Percentiles rank a stretch among this genome's conserved stretches.
phyloP scores from a whole-genome alignment of 2,888 invertebrate species.

The Scelioninae gen. 1 region DNA sequence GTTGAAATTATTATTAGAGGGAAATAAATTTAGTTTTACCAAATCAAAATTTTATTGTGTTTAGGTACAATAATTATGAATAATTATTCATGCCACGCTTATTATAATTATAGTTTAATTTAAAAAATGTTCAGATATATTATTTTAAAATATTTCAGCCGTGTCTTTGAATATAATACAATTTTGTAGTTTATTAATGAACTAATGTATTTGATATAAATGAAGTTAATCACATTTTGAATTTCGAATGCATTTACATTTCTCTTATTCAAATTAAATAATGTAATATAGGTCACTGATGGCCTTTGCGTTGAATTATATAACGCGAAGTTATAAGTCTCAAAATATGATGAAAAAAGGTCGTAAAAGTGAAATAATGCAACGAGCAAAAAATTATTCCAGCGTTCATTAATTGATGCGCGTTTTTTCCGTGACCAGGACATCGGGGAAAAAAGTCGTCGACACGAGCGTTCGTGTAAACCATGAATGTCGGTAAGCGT shows the following conservation, averaged over 20 bases:
- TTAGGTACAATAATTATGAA: too few species aligned
- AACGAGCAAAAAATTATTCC: constrained; percentile 22
- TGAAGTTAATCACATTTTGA: not conserved
- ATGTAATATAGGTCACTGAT: not conserved
- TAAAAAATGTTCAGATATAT: too few species aligned
- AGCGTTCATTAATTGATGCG: constrained; percentile 30
- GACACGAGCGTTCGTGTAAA: constrained; percentile 31
- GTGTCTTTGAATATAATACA: constrained; percentile 13
- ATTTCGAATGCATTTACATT: constrained; percentile 33
- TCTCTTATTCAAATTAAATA: constrained; percentile 31
- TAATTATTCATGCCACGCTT: too few species aligned
- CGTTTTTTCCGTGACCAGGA: constrained; percentile 13
- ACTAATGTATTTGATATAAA: constrained; percentile 19
- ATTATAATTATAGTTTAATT: too few species aligned
- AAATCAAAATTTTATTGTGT: too few species aligned
- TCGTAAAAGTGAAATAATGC: constrained; percentile 22
- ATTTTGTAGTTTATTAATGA: constrained; percentile 11
- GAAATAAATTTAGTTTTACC: too few species aligned
- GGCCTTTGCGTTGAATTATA: constrained; percentile 3
- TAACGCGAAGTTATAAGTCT: constrained; percentile 16
- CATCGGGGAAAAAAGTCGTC: constrained; percentile 24
- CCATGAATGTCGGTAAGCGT: constrained; percentile 43
- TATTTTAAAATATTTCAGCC: too few species aligned
- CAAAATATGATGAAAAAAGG: not conserved
- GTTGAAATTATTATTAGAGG: too few species aligned